Conservation (phyloP, 2,797 vertebrate genomes). For the Squalus acanthias region DNA sequence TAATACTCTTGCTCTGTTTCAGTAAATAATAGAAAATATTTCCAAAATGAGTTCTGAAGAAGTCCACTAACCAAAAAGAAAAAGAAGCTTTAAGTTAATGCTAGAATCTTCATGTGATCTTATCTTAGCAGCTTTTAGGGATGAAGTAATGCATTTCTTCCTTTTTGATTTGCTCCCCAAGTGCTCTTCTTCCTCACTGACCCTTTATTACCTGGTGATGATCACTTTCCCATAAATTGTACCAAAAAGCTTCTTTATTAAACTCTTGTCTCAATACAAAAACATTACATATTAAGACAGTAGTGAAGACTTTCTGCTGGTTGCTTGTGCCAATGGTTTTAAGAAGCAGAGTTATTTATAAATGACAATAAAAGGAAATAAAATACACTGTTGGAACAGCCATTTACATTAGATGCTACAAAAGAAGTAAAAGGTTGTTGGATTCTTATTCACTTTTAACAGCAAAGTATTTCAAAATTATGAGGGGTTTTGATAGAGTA, state of each 20-base stretch:
- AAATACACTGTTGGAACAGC: neutral
- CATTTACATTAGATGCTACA: neutral
- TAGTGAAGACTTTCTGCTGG: neutral
- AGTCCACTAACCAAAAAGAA: neutral
- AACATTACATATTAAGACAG: neutral
- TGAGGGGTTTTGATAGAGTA: neutral
- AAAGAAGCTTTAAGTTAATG: neutral
- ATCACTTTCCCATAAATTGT: slow-evolving; percentile 14
- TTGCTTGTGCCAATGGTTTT: neutral
- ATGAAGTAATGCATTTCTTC: neutral
- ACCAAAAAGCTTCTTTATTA: neutral
- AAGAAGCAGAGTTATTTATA: neutral
- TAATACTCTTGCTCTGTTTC: neutral
- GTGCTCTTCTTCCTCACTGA: neutral
- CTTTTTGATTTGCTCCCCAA: neutral
- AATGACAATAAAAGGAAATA: neutral
- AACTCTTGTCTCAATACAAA: neutral
- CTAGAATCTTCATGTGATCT: neutral
- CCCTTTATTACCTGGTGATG: neutral
- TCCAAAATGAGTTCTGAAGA: neutral
- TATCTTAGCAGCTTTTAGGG: neutral
- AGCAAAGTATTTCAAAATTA: neutral
- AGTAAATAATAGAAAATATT: slow-evolving; percentile 14
- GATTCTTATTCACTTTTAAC: neutral
- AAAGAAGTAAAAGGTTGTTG: neutral